Base-by-base conservation (phyloP, 2,797 vertebrate genomes). In the Micromesistius poutassou region DNA sequence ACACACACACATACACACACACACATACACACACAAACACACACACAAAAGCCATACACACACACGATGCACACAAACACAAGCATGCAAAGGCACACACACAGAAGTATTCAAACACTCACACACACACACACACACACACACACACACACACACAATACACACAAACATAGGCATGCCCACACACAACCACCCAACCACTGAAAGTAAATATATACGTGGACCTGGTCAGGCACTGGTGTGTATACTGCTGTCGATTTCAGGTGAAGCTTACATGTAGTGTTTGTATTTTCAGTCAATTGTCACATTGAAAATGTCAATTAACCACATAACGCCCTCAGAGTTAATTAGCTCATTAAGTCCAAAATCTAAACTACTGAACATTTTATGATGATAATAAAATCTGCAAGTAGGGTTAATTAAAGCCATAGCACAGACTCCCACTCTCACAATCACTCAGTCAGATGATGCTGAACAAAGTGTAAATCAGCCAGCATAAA, bases 261-360 rank as follows among this genome's bases (percentile, higher is more conserved):
- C n/a, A 55, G 5, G 46, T 22, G 16, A 55, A 5, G 46, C 14
- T 14, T 5, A 22, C 55, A 50, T 19, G 3, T 50, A 14, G 13
- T 50, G 42, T 50, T 50, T 50, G 5, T 22, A 50, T 50, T 62
- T 25, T n/a, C 22, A 62, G 55, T 62, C 22, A 22, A 25, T 7
- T 25, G 55, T 62, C 5, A 62, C 55, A 62, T n/a, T 62, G 22
- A 62, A 25, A 25, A 22, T 62, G 55, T 62, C 55, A n/a, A 62
- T 62, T 62, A 7, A 25, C 22, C 55, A 62, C n/a, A 62, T 2
- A 62, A 25, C 25, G 55, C n/a, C 55, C 55, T n/a, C 55, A 62
- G 46, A 62, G 55, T 62, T 62, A 62, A 62, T 62, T n/a, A 62
- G 22, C 55, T 62, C 55, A 62, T 25, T n/a, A 62, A 62, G 55